Evolutionary conservation across 2,888 invertebrate genomes (phyloP).

Genomic region (Encarsia formosa): DNA sequence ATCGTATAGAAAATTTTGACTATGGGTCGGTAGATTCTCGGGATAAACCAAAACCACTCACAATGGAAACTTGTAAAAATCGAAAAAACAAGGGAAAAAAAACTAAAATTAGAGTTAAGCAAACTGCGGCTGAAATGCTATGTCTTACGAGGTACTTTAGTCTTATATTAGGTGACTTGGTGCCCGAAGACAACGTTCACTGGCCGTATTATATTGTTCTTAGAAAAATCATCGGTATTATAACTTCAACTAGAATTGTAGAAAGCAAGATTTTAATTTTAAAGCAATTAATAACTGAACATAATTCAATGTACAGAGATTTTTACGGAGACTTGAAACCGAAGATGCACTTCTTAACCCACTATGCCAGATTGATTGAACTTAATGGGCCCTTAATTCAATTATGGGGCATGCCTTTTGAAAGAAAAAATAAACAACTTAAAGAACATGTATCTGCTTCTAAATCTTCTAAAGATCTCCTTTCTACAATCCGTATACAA

Average conservation of each 20-base stretch:
- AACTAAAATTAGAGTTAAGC: background rate
- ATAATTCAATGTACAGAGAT: background rate
- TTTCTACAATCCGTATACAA: too few relatives aligned
- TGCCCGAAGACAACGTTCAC: background rate
- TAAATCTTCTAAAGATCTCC: too few relatives aligned
- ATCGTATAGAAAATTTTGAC: background rate
- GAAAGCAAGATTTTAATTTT: background rate
- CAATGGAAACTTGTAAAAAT: too few relatives aligned
- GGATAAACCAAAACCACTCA: background rate
- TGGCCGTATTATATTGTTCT: background rate
- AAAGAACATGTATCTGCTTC: too few relatives aligned
- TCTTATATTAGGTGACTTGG: background rate
- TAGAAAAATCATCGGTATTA: background rate
- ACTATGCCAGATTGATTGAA: background rate
- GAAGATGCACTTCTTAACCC: background rate
- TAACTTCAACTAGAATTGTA: background rate
- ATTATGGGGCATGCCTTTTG: background rate
- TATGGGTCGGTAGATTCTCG: background rate
- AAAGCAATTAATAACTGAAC: background rate
- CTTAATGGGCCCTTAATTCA: background rate
- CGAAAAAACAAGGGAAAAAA: too few relatives aligned
- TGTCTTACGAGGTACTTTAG: background rate
- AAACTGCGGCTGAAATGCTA: background rate
- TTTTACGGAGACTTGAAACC: background rate
- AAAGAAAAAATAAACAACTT: background rate